Evolutionary conservation across 2,888 invertebrate genomes (phyloP), one percentile per base, ranked within the genome.

Genomic region (Apamea monoglypha): DNA sequence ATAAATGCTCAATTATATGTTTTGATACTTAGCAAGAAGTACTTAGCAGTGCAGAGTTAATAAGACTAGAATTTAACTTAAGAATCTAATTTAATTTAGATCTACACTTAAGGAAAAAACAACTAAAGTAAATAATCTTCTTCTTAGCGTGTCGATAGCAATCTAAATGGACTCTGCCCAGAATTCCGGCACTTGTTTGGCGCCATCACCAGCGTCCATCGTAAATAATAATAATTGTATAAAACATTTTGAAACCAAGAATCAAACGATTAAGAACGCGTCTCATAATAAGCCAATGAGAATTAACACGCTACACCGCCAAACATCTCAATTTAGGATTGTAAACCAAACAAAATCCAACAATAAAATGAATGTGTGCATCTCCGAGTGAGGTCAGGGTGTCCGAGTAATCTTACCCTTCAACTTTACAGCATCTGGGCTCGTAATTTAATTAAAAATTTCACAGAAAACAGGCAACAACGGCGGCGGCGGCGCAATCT

Each of bases 361-460:
- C 85, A 90, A 88, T 90, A 86, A 89, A 89, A 81, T 84, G 82
- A 84, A 88, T 87, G 81, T 81, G 81, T 61, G 29, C 80, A 40
- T 75, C 82, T 71, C 61, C 12, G 73, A 66, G 74, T 80, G 84
- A 86, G 85, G 82, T 88, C 83, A 84, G 47, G 75, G 76, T 72
- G 76, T 81, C 79, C 78, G 72, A 83, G 90, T 91, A 93, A 94
- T 92, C 90, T 91, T 89, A 82, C 91, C 92, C 93, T 95, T 95
- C 93, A 95, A 92, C 92, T 94, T 93, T 92, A 93, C 94, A 94
- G 93, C 96, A 95, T 94, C 95, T 95, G 92, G 92, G 80, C 80
- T 94, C 95, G 93, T 97, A 97, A 97, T 97, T 97, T 95, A 96
- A 97, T 97, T 96, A 96, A 96, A 96, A 96, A 97, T 96, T 96